phyloP scores from a whole-genome alignment of 2,888 invertebrate genomes.

The Andrena hattorfiana region DNA sequence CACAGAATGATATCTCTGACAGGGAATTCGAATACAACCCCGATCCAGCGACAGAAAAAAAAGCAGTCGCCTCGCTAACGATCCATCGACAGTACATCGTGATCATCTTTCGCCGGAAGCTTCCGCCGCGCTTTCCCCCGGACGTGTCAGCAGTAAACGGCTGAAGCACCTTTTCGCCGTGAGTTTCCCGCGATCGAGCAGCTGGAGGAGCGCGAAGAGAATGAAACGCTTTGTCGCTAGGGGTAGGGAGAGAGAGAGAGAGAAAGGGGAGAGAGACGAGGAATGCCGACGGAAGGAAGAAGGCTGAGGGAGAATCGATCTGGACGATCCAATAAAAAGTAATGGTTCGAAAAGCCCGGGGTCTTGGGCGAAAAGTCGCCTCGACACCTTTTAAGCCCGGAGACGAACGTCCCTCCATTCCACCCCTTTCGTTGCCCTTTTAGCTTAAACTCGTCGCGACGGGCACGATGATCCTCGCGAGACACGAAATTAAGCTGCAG shows the following conservation, averaged over 20 bases:
- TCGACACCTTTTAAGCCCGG: constrained; percentile 80
- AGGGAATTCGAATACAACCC: neutral
- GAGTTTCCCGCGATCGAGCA: constrained; percentile 65
- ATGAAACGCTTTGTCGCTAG: constrained; percentile 22
- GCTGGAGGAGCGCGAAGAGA: constrained; percentile 29
- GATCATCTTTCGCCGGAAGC: constrained; percentile 63
- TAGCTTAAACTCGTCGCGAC: constrained; percentile 73
- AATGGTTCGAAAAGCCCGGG: constrained; percentile 76
- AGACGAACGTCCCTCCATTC: constrained; percentile 70
- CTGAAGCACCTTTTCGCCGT: constrained; percentile 62
- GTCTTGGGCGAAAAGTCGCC: constrained; percentile 80
- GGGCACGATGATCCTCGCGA: constrained; percentile 71
- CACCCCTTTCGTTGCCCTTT: constrained; percentile 63
- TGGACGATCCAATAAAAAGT: constrained; percentile 75
- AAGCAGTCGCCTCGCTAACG: constrained; percentile 12
- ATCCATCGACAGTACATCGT: constrained; percentile 37
- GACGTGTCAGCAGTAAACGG: constrained; percentile 59
- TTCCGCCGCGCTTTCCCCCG: constrained; percentile 20
- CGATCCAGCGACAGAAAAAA: neutral
- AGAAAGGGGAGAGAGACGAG: constrained; percentile 21
- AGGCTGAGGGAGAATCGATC: constrained; percentile 58
- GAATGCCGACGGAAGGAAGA: constrained; percentile 41
- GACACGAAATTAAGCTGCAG: constrained; percentile 72
- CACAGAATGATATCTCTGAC: too few relatives aligned
- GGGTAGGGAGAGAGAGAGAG: constrained; percentile 4